Conservation (phyloP, 2,888 invertebrate species). For the Ophioninae sp. region DNA sequence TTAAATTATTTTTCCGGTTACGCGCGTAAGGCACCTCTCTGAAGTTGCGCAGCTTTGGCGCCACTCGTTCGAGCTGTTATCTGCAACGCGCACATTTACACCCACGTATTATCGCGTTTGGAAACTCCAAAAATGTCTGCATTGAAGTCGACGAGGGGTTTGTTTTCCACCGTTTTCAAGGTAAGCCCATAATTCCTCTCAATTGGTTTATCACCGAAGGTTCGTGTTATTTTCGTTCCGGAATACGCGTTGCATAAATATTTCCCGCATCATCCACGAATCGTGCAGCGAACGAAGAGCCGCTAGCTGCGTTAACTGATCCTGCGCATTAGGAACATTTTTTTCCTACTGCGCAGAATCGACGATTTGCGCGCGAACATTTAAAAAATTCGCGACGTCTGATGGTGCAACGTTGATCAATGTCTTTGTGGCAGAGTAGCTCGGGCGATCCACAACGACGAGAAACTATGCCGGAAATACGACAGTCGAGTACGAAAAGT, state of each 20-base stretch:
- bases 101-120: not conserved
- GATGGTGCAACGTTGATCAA: not conserved
- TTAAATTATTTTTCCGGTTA: not conserved
- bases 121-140: not conserved
- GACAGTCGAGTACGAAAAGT: slow-evolving; percentile 66
- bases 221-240: not conserved
- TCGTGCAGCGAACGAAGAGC: not conserved
- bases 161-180: not conserved
- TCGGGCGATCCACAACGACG: slow-evolving; percentile 69
- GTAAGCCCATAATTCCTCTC: not conserved
- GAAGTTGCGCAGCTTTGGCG: slow-evolving; percentile 31
- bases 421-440: slow-evolving; percentile 61
- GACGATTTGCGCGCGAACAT: not conserved
- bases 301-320: not conserved
- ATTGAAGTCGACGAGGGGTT: not conserved
- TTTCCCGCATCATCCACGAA: slow-evolving; percentile 1
- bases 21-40: not conserved
- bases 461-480: slow-evolving; percentile 68
- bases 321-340: not conserved
- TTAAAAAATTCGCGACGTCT: not conserved
- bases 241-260: not conserved
- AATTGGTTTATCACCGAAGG: not conserved
- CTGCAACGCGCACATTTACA: no score
- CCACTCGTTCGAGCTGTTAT: no score
- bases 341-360: not conserved